A percentile compares a stretch with the other conserved stretches of the same genome.
Evolutionary conservation across 2,113 vertebrate genomes (phyloP).

Genomic region (Stegostoma tigrinum): DNA sequence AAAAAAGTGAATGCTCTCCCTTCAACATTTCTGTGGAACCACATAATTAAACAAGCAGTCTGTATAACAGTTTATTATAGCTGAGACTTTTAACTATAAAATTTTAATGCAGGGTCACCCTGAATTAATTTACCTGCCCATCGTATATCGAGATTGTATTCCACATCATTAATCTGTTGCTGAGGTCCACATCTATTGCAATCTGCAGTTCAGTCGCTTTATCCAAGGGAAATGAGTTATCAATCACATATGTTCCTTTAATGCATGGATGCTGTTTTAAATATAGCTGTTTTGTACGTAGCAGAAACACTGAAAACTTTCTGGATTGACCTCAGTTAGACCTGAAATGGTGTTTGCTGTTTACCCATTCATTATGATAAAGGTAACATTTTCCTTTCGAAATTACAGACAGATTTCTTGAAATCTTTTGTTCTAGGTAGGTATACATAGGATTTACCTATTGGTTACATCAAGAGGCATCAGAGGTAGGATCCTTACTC

Average conservation of each 20-base stretch:
- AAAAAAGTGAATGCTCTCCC: not conserved
- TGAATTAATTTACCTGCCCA: slow-evolving; percentile 33
- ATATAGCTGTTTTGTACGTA: not conserved
- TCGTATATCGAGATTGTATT: slow-evolving; percentile 21
- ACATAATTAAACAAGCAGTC: slow-evolving; percentile 32
- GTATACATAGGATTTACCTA: not conserved
- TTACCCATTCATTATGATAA: not conserved
- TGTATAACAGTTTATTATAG: slow-evolving; percentile 30
- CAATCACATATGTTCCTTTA: not conserved
- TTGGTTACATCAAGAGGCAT: no score
- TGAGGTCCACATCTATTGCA: not conserved
- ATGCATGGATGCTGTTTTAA: not conserved
- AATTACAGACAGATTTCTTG: not conserved
- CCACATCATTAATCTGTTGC: slow-evolving; percentile 32
- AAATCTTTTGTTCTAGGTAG: not conserved
- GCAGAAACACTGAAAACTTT: not conserved
- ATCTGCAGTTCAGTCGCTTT: not conserved
- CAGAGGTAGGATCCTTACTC: no score
- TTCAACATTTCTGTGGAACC: not conserved
- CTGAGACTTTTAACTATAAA: slow-evolving; percentile 24
- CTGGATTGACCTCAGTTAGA: not conserved
- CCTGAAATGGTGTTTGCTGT: not conserved
- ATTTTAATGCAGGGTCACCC: slow-evolving; percentile 32
- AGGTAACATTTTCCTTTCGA: not conserved
- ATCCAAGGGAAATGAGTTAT: not conserved